Evolutionary conservation across 2,797 vertebrate genomes (phyloP).

Genomic region (Emydoidea blandingii): DNA sequence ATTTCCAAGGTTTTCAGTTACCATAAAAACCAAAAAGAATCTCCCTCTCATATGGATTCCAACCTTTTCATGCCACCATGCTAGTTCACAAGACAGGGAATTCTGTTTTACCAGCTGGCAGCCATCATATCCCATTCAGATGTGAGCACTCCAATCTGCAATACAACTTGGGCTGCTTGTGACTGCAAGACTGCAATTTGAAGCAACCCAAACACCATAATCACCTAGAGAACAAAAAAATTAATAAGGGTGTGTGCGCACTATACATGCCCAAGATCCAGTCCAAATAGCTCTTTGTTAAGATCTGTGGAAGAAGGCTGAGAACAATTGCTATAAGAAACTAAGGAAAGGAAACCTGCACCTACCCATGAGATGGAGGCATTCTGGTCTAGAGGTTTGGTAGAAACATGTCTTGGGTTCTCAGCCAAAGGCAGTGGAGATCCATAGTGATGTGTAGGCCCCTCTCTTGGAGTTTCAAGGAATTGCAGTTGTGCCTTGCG

Average conservation of each 20-base stretch:
- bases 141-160: neutral
- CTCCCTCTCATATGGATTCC: neutral
- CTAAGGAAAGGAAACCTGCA: neutral
- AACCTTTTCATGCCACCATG: neutral
- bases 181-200: neutral
- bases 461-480: conserved; percentile 83
- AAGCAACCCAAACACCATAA: neutral
- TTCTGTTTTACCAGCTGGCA: neutral
- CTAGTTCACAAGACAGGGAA: neutral
- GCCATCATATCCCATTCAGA: too few species aligned
- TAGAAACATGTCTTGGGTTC: conserved; percentile 82
- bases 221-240: neutral
- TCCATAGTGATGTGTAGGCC: conserved; percentile 78
- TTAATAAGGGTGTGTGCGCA: neutral
- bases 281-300: neutral
- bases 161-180: neutral
- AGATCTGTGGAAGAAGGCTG: rapidly evolving
- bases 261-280: neutral
- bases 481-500: conserved; percentile 86
- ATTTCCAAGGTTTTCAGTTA: rapidly evolving
- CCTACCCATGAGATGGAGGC: conserved; percentile 86
- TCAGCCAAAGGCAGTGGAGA: conserved; percentile 72
- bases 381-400: conserved; percentile 74
- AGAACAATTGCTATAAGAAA: rapidly evolving
- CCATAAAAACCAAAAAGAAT: neutral